Evolutionary conservation across 2,113 vertebrate genomes (phyloP), one percentile per base, ranked within the genome.

Genomic region (Salvelinus namaycush): DNA sequence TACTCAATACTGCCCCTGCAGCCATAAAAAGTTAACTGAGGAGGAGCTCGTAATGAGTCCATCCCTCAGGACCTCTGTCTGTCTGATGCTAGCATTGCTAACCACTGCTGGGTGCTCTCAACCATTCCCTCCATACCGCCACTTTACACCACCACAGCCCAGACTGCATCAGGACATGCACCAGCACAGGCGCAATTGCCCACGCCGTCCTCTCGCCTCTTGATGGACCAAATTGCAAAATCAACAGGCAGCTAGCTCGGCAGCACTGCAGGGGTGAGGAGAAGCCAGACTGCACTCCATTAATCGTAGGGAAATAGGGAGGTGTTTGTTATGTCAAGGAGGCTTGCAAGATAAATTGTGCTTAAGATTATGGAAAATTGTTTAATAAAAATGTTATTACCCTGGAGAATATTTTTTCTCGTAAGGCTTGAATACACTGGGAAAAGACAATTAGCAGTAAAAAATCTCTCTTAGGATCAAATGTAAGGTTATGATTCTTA

Each of bases 151-250:
- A 24, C n/a, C 59, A 22, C 59, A 4, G 70, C 49, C 69, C 48
- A 71, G 44, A 49, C 13, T 14, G 29, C 59, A 44, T 31, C 29
- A 34, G 59, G 27, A n/a, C 57, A 73, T n/a, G 29, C 54, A 62
- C 34, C 72, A 34, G 72, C 20, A 24, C 18, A 13, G 31, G 39
- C 70, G 18, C 70, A 20, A 29, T 57, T 27, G 34, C 70, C 31
- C 72, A 24, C 34, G 13, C 59, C 1, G 24, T 8, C 39, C 60
- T n/a, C 57, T 54, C n/a, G 34, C 20, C 39, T 65, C 22, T 65
- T 74, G 31, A 74, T 64, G 62, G 59, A 48, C 60, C 59, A 39
- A 44, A 62, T 39, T 64, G 72, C 59, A 18, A 68, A 73, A 73
- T 73, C 72, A 73, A 39, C 18, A 68, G 67, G 67, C 67, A 68